Percentiles rank a stretch among this genome's conserved stretches.
These are phyloP conservation scores for Oscheius sp. DNA, from an alignment of 2,888 invertebrate species.

Conservation along the genomic window DNA sequence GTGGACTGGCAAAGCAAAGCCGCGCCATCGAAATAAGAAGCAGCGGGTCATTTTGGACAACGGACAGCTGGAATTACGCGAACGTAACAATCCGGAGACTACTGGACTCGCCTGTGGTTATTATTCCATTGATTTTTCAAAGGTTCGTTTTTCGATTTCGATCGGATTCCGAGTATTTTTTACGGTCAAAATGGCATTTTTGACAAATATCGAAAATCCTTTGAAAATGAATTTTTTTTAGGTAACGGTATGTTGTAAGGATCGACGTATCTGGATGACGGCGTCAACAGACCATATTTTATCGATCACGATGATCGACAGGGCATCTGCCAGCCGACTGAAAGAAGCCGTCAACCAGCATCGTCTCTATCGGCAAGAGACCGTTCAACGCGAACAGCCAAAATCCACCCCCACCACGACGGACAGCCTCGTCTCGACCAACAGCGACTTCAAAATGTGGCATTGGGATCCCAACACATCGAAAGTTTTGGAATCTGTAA, in stretches of 20 bases:
- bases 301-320: neutral
- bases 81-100: neutral
- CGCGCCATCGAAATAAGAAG: neutral
- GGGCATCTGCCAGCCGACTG: neutral
- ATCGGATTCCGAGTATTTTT: no score
- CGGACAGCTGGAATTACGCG: conserved; percentile 14
- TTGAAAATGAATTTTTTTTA: no score
- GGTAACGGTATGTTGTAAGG: neutral
- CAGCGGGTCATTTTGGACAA: conserved; percentile 14
- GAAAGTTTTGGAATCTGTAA: conserved; percentile 2
- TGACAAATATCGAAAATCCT: no score
- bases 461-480: neutral
- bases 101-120: conserved; percentile 4
- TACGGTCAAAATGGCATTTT: no score
- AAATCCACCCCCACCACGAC: neutral
- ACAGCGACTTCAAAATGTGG: conserved; percentile 2
- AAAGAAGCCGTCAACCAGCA: neutral
- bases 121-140: conserved; percentile 10
- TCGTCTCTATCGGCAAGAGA: conserved; percentile 29
- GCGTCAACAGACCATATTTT: neutral
- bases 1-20: conserved; percentile 12
- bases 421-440: neutral
- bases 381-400: neutral
- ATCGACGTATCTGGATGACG: neutral
- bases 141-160: no score